Percentiles rank a stretch among this genome's conserved stretches.
Evolutionary conservation across 2,797 vertebrate genomes (phyloP).

Genomic region (Pelochelys cantorii): DNA sequence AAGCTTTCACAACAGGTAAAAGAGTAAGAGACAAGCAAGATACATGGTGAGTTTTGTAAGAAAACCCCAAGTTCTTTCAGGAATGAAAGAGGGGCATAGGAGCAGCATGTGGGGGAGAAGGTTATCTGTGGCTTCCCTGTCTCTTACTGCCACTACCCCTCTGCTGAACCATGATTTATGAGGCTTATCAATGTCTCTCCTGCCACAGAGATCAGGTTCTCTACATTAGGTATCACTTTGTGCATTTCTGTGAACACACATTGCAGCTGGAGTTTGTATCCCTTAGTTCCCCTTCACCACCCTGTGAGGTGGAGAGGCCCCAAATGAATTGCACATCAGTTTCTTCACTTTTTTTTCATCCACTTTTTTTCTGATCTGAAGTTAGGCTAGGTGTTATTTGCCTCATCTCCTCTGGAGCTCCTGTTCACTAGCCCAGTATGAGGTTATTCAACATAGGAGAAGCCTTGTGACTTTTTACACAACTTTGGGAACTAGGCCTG

Average conservation of each 20-base stretch:
- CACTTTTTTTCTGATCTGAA: conserved; percentile 42
- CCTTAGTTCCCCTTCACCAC: not conserved
- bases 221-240: not conserved
- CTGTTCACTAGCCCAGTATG: too few species aligned
- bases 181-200: not conserved
- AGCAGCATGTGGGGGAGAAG: not conserved
- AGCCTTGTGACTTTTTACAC: too few species aligned
- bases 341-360: not conserved
- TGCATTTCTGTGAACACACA: not conserved
- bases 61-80: not conserved
- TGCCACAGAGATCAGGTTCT: not conserved
- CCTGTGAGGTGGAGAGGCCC: not conserved
- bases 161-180: not conserved
- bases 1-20: not conserved
- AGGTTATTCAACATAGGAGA: too few species aligned
- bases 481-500: too few species aligned
- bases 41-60: not conserved
- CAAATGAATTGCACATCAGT: not conserved
- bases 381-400: conserved; percentile 39
- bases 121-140: not conserved
- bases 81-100: not conserved
- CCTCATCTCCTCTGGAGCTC: not conserved
- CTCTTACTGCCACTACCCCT: rapidly evolving
- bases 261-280: not conserved
- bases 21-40: not conserved